Percentiles rank a stretch among this genome's conserved stretches.
phyloP scores from a whole-genome alignment of 2,888 invertebrate genomes.

The Phaedon cochleariae region DNA sequence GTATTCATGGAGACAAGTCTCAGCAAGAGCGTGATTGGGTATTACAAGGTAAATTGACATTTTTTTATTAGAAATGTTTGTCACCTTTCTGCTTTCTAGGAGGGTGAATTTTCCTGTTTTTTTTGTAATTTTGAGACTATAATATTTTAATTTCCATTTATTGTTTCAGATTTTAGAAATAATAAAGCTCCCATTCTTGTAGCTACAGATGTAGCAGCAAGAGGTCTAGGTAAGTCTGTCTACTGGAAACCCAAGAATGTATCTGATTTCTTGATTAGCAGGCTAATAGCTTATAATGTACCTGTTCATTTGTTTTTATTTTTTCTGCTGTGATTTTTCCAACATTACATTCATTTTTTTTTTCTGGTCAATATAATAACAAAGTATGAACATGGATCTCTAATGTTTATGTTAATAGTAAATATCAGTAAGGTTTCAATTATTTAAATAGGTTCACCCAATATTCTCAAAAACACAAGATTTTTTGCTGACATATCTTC shows the following conservation, averaged over 20 bases:
- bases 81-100: too few species aligned
- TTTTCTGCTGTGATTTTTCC: conserved; percentile 33
- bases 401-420: too few species aligned
- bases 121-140: too few species aligned
- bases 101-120: too few species aligned
- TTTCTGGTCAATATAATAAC: background rate
- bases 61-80: too few species aligned
- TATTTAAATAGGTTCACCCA: too few species aligned
- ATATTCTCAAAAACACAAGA: too few species aligned
- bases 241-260: background rate
- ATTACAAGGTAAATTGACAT: conserved; percentile 72
- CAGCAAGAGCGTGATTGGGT: conserved; percentile 95
- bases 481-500: too few species aligned
- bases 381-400: too few species aligned
- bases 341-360: conserved; percentile 21
- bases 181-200: conserved; percentile 89
- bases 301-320: conserved; percentile 39
- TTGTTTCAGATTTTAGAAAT: conserved; percentile 78
- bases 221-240: conserved; percentile 83
- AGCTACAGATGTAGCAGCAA: conserved; percentile 94
- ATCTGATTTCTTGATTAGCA: conserved; percentile 48
- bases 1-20: conserved; percentile 94
- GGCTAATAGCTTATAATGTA: conserved; percentile 52
- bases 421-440: too few species aligned
- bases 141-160: conserved; percentile 2